Percentiles rank a stretch among this genome's conserved stretches.
Conservation (phyloP, 2,113 vertebrate genomes). For the Australoheros scitulus region DNA sequence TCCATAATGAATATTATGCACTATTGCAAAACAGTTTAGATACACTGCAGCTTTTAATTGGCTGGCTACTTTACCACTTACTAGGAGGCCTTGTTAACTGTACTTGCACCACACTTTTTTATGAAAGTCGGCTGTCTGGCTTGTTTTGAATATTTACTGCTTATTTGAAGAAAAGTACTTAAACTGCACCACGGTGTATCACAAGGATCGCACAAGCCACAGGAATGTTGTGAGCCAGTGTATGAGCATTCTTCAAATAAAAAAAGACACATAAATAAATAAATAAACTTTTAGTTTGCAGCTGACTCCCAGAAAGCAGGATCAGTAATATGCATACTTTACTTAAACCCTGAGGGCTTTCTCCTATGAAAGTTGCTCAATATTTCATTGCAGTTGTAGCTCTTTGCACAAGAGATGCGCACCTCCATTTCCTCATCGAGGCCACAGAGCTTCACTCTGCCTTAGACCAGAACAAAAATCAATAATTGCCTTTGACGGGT, state of each 20-base stretch:
- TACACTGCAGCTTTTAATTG: conserved; percentile 7
- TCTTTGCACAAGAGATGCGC: conserved; percentile 35
- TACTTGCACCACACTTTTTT: conserved; percentile 10
- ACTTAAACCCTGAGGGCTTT: conserved; percentile 50
- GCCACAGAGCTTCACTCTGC: conserved; percentile 32
- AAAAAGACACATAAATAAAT: conserved; percentile 8
- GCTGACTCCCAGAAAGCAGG: conserved; percentile 24
- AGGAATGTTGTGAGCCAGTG: conserved; percentile 1
- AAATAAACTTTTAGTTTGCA: conserved; percentile 8
- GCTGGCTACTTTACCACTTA: background rate
- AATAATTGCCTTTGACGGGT: conserved; percentile 57
- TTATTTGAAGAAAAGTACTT: background rate
- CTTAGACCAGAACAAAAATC: conserved; percentile 53
- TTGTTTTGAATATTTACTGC: conserved; percentile 15
- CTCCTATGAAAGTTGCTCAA: conserved; percentile 42
- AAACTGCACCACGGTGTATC: background rate
- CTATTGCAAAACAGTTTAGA: background rate
- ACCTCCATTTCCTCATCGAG: conserved; percentile 43
- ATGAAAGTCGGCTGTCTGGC: conserved; percentile 14
- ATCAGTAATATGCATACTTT: conserved; percentile 44
- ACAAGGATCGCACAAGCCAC: conserved; percentile 8
- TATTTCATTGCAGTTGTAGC: conserved; percentile 54
- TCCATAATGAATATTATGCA: background rate
- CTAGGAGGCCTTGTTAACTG: conserved; percentile 13
- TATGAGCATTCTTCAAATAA: background rate